Conservation (phyloP, 2,113 vertebrate genomes). For the Vulpes ferrilata region DNA sequence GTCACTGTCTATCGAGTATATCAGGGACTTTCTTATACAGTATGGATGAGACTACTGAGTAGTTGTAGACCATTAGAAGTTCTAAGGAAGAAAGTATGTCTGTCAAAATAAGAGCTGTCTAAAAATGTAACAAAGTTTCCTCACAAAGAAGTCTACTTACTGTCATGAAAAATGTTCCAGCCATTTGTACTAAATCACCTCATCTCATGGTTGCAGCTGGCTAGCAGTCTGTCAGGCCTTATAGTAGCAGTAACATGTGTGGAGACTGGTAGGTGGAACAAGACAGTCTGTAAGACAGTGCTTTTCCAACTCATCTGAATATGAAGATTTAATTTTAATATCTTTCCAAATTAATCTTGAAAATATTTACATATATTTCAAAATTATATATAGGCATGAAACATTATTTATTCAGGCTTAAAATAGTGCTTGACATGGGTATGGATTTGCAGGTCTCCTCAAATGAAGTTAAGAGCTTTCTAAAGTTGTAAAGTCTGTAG, state of each 20-base stretch:
- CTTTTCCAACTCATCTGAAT: background rate
- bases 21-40: background rate
- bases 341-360: background rate
- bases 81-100: constrained; percentile 5
- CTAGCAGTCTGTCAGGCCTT: background rate
- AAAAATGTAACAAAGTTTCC: background rate
- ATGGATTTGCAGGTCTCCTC: background rate
- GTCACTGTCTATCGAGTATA: background rate
- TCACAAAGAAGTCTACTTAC: background rate
- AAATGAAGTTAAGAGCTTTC: background rate
- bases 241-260: background rate
- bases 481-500: background rate
- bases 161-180: background rate
- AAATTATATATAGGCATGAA: background rate
- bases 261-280: background rate
- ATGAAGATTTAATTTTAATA: constrained; percentile 3
- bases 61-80: background rate
- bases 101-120: constrained; percentile 45
- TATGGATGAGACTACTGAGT: background rate
- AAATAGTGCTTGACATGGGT: background rate
- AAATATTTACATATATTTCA: background rate
- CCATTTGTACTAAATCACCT: background rate
- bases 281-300: background rate
- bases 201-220: background rate
- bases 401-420: background rate